Base-by-base conservation (phyloP, 2,888 invertebrate genomes). In the Cabera pusaria region DNA sequence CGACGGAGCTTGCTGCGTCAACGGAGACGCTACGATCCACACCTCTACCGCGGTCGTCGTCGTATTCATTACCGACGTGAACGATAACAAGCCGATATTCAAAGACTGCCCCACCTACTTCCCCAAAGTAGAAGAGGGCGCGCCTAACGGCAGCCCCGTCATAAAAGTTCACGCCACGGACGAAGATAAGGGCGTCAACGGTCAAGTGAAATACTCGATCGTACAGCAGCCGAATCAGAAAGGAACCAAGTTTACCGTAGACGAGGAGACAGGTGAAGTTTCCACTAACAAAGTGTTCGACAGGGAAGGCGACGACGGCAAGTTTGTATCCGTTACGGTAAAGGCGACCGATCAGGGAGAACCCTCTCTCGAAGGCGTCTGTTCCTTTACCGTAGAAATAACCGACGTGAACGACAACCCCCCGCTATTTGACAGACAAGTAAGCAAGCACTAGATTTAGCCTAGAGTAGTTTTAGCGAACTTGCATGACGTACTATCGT, bases 331-430 rank as follows among this genome's bases (percentile, higher is more conserved):
- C 0, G 97, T 98, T 2, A 98, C 98, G 0, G 97, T 98, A 0
- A 98, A 98, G 85, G 99, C 98, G 2, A 98, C 98, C 0, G 99
- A 99, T 91, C 96, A 98, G 74, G 99, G 98, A n/a, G 97, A 97
- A 75, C 98, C 98, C 1, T 97, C 97, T 0, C 82, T 99, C 54
- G 98, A 98, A 82, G 98, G 98, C 11, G 98, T 98, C 53, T 99
- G 99, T 81, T 98, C 98, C 3, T 99, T 99, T 76, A 98, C 97
- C 6, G 98, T 98, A 25, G 98, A 98, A 90, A 97, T 99, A 33
- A 97, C 97, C 1, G 99, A 99, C 78, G 97, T 98, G 23, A 99
- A 99, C 72, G 99, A 99, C 77, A 98, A 98, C 82, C 97, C 97
- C 3, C 97, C 97, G 4, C 86, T 97, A 31, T 98, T 98, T 80